Base-by-base conservation (phyloP, 35 echinoderm and acorn worm genomes). In the Heliocidaris tuberculata region DNA sequence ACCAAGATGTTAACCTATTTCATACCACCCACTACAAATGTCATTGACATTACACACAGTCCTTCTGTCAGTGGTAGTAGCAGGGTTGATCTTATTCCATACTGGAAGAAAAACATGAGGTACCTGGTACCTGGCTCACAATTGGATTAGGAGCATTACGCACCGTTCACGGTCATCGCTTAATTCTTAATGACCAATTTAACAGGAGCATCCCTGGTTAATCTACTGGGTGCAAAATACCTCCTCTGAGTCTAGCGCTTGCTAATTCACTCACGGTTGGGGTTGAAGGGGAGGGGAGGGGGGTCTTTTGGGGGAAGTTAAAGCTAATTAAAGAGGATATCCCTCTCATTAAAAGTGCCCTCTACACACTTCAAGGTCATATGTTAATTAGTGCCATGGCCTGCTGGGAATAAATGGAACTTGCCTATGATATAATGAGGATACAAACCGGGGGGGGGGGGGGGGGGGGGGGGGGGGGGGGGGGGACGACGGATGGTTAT, bases 311-410 rank as follows among this genome's bases (percentile, higher is more conserved):
- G 8, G 27, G 27, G 65, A 78, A 78, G 65, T 78, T 5, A 24
- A 78, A 27, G 65, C 19, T 78, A 78, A 78, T 78, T 78, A 78
- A 78, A 78, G 65, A 78, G 65, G 65, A 78, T n/a, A 78, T 78
- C 65, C 65, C 65, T 78, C 65, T 19, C 17, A 24, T 78, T 29
- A 78, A 78, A 42, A 78, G 7, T 78, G 65, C 65, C 27, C 27
- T 78, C 65, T 78, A 78, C 19, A n/a, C 19, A 78, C 17, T 78
- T 78, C 65, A 78, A 27, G 65, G 65, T 19, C 65, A 78, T 78
- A n/a, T n/a, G 52, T 10, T 56, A 56, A 56, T 56, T 56, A 56
- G 10, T 15, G 11, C 15, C 15, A 15, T 56, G 52, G 15, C 52
- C 52, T 56, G 10, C 15, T 11, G 52, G 52, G 52, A 56, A 56